Base-by-base conservation (phyloP, 2,888 invertebrate genomes). In the Neoscelio sp. region DNA sequence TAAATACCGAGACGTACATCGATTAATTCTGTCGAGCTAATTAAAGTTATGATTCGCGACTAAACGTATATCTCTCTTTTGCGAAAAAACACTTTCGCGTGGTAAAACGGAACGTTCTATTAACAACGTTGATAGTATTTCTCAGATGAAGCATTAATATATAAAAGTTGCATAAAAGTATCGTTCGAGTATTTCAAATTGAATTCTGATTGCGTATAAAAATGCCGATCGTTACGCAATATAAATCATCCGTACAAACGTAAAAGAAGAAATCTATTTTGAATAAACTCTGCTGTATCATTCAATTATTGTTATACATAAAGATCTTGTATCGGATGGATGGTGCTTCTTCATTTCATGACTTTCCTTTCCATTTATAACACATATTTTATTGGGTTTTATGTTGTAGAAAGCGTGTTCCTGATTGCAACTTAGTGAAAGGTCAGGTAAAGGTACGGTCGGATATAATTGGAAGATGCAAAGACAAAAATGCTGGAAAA, bases 301-400 rank as follows among this genome's bases (percentile, higher is more conserved):
- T 54, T 35, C 54, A 38, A 54, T 60, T 46, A 33, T 58, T 58
- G 58, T 44, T 46, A 58, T 30, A 28, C 33, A 46, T 33, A 20
- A 13, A 46, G 33, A 60, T 35, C 40, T 15, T 13, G 44, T 44
- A 46, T 60, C 60, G 20, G 12, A 30, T 46, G 20, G 12, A 30
- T 46, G 60, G 15, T 15, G 33, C 67, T 54, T 67, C 54, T 67
- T 67, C 54, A 33, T 54, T 54, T 42, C 67, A 35, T 23, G 44
- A 67, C 67, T 67, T 67, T 67, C 54, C 44, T 28, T 54, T 67
- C 67, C 67, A 33, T 54, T 54, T 67, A 54, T 44, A 67, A 54
- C 54, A 38, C 54, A 54, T 30, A 54, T 54, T 54, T 54, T 54
- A 54, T 38, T 17, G 38, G 15, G 23, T 54, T 54, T 54, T 54